Evolutionary conservation across 2,888 invertebrate genomes (phyloP), one percentile per base, ranked within the genome.

Genomic region (Chaitophorus viminalis): DNA sequence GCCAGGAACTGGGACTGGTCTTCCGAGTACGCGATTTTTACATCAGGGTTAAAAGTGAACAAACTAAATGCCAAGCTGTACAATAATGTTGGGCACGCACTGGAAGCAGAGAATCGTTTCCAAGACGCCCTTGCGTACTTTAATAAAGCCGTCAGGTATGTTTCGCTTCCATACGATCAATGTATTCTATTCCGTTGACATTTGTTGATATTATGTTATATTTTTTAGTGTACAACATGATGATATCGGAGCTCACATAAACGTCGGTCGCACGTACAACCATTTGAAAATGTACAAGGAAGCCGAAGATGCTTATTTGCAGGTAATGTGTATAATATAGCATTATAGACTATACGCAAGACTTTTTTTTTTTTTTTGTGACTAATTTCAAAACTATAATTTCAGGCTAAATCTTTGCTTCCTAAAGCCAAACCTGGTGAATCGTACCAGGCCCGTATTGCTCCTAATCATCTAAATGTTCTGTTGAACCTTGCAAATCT

Each of bases 161-260:
- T 89, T 18, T 29, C 39, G 1, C 11, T 11, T 60, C 8, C 11
- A 68, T 68, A 68, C 8, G 11, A 25, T 29, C 8, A 60, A 11
- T 60, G 60, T n/a, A n/a, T 25, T 25, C 25, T 25, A 60, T 77
- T 76, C 3, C 5, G 14, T 54, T 60, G 21, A 6, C n/a, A 29
- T 17, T n/a, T 68, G 54, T 68, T 39, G 52, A n/a, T n/a, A n/a
- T 77, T 60, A 18, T 36, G 31, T 84, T 81, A 1, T 46, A 46
- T 46, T 68, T 79, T 88, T 85, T 79, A 93, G 94, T 91, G 98
- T 98, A 17, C 99, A 99, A 92, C 95, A 96, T 25, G 98, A 98
- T 91, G 98, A 99, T 91, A 97, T 98, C 78, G 98, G 98, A 0
- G 98, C 98, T 9, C 98, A 98, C 91, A 98, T 99, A 90, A 99